phyloP scores from a whole-genome alignment of 2,113 vertebrate genomes.

The Spea multiplicata region DNA sequence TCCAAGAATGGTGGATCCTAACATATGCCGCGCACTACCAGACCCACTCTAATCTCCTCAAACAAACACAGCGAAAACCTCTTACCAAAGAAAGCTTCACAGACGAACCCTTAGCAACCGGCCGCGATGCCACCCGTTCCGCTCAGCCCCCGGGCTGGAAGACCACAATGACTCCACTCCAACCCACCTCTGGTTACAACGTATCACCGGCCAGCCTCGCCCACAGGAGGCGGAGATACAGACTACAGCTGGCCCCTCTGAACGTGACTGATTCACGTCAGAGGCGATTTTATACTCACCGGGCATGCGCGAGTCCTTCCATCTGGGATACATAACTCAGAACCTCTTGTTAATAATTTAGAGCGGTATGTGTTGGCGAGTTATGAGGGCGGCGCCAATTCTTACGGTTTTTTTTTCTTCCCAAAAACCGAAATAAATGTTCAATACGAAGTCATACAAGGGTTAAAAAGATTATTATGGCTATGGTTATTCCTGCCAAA shows the following conservation, averaged over 20 bases:
- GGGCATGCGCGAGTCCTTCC: not conserved
- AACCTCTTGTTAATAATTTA: not conserved
- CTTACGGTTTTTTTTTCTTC: no score
- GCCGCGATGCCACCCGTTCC: not conserved
- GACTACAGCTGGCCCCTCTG: not conserved
- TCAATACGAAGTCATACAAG: no score
- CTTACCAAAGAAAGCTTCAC: no score
- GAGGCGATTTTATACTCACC: not conserved
- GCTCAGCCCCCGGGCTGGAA: not conserved
- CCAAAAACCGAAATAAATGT: no score
- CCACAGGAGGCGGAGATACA: conserved; percentile 7
- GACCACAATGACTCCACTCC: not conserved
- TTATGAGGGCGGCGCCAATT: no score
- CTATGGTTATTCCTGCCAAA: no score
- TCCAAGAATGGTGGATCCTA: no score
- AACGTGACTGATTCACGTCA: not conserved
- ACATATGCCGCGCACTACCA: no score
- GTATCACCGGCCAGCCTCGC: not conserved
- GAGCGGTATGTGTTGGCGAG: not conserved
- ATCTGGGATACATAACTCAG: not conserved
- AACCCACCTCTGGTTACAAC: conserved; percentile 12
- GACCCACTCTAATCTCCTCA: no score
- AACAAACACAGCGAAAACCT: no score
- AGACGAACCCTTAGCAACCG: not conserved
- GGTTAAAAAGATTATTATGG: no score